Evolutionary conservation across 1,140 invertebrate genomes (phyloP).

Genomic region (Kradibia gibbosae): DNA sequence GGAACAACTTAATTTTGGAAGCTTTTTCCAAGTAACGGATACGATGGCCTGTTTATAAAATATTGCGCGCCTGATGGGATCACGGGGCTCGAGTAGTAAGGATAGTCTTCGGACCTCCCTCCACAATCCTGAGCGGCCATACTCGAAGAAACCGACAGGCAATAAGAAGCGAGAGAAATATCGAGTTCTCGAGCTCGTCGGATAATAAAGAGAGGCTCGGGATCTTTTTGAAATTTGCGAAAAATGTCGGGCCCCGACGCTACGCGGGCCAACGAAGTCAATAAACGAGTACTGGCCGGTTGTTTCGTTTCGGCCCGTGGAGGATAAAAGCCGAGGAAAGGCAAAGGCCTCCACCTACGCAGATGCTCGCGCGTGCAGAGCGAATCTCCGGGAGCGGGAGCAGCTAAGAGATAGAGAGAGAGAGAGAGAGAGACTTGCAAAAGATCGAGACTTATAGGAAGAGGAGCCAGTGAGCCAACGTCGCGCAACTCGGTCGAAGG

Average conservation of each 20-base stretch:
- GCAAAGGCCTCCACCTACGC: neutral
- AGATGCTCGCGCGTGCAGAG: neutral
- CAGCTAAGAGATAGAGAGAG: neutral
- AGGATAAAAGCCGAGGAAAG: neutral
- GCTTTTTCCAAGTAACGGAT: too few relatives aligned
- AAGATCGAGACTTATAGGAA: constrained; percentile 6
- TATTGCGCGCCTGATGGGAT: too few relatives aligned
- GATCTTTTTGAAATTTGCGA: constrained; percentile 7
- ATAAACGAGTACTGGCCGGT: constrained; percentile 5
- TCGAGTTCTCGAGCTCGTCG: neutral
- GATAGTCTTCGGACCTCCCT: too few relatives aligned
- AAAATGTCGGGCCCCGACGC: neutral
- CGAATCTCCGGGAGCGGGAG: neutral
- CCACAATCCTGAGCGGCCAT: too few relatives aligned
- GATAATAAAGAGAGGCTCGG: neutral
- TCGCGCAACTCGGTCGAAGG: neutral
- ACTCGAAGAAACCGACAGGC: neutral
- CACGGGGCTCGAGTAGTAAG: too few relatives aligned
- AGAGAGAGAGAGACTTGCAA: neutral
- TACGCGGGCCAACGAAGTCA: neutral
- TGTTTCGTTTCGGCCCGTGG: neutral
- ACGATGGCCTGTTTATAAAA: too few relatives aligned
- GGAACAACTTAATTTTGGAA: too few relatives aligned
- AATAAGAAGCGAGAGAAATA: neutral
- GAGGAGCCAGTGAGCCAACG: neutral